Percentiles rank a stretch among this genome's conserved stretches.
Evolutionary conservation across 2,113 vertebrate species (phyloP).

Genomic region (Seriola quinqueradiata): DNA sequence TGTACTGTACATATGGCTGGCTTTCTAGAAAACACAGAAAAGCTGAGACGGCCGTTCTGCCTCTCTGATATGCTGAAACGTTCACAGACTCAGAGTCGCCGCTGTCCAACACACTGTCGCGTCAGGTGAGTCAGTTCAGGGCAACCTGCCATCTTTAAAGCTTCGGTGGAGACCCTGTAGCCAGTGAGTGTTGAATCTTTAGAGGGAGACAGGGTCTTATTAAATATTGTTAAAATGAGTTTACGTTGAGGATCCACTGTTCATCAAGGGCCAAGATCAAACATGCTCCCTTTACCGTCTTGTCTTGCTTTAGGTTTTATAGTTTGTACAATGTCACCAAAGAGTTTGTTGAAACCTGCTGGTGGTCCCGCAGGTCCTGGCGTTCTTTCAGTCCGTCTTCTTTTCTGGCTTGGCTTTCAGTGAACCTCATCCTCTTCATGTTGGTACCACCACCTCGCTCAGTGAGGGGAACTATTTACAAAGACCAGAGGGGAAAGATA

Average conservation of each 20-base stretch:
- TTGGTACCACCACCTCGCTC: conserved; percentile 6
- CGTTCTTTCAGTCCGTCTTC: conserved; percentile 7
- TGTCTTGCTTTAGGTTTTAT: neutral
- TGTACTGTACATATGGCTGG: conserved; percentile 65
- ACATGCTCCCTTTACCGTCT: conserved; percentile 47
- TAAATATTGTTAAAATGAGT: conserved; percentile 8
- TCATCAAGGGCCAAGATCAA: conserved; percentile 41
- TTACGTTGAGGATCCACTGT: conserved; percentile 38
- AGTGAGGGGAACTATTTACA: conserved; percentile 80
- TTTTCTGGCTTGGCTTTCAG: conserved; percentile 41
- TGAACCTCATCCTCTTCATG: conserved; percentile 18
- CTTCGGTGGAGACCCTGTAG: conserved; percentile 4
- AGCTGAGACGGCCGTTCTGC: conserved; percentile 13
- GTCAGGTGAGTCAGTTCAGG: neutral
- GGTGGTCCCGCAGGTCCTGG: conserved; percentile 31
- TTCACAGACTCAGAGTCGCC: conserved; percentile 1
- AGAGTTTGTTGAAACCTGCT: conserved; percentile 28
- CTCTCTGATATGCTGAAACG: conserved; percentile 11
- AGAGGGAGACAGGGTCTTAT: conserved; percentile 11
- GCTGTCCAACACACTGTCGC: neutral
- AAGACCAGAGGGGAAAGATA: conserved; percentile 36
- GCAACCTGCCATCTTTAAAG: conserved; percentile 23
- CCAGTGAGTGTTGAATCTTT: neutral
- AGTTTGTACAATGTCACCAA: conserved; percentile 48
- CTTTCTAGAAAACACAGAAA: conserved; percentile 44